phyloP scores from a whole-genome alignment of 1,140 invertebrate genomes.

The Mamestra configurata region DNA sequence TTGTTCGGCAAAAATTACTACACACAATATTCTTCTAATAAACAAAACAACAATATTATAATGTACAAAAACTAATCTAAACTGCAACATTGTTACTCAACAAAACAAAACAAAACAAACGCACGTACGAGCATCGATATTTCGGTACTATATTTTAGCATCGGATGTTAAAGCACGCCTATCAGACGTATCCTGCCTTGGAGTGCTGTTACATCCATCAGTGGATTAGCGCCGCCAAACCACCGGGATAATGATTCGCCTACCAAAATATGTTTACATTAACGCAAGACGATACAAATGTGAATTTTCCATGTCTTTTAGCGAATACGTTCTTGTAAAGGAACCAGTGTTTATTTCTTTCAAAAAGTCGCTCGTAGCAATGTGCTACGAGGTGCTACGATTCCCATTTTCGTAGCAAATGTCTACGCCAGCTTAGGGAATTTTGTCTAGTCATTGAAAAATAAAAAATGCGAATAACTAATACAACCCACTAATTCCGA shows the following conservation, averaged over 20 bases:
- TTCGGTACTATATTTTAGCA: slow-evolving; percentile 26
- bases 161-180: slow-evolving; percentile 39
- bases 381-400: not conserved
- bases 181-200: slow-evolving; percentile 31
- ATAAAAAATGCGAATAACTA: not conserved
- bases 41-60: no score
- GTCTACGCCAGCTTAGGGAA: not conserved
- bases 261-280: slow-evolving; percentile 43
- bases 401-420: slow-evolving; percentile 18
- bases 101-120: not conserved
- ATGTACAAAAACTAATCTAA: no score
- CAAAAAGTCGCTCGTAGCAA: not conserved
- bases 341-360: not conserved
- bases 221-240: slow-evolving; percentile 37
- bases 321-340: not conserved
- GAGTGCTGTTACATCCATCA: slow-evolving; percentile 40
- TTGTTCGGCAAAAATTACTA: no score
- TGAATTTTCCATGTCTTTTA: slow-evolving; percentile 8
- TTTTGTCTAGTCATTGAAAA: not conserved
- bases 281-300: slow-evolving; percentile 28
- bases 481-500: no score
- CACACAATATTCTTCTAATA: no score
- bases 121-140: not conserved
- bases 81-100: not conserved
- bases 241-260: slow-evolving; percentile 41